Percentiles rank a stretch among this genome's conserved stretches.
Evolutionary conservation across 92 coral and sea anemone species (phyloP).

Genomic region (Actinostola sp.): DNA sequence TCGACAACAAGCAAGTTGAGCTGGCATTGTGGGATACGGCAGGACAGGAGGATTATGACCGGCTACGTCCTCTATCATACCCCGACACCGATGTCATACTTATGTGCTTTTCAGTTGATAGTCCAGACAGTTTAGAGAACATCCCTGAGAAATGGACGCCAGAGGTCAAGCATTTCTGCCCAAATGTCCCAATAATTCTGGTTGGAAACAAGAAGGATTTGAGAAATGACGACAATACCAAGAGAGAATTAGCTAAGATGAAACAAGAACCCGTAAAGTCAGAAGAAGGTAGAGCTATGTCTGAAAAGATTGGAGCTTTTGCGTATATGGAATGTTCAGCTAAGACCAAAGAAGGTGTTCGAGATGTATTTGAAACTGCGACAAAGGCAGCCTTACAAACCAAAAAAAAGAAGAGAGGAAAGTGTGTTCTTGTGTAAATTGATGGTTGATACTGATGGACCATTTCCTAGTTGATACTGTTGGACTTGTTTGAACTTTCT

Average conservation of each 20-base stretch:
- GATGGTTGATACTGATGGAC: constrained; percentile 16
- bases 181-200: constrained; percentile 94
- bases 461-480: constrained; percentile 10
- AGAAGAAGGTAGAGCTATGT: constrained; percentile 77
- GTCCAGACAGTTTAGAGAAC: constrained; percentile 98
- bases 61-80: constrained; percentile 92
- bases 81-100: constrained; percentile 96
- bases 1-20: constrained; percentile 88
- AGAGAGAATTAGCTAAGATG: constrained; percentile 92
- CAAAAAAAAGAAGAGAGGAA: constrained; percentile 75
- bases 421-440: constrained; percentile 81
- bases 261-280: constrained; percentile 92
- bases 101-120: constrained; percentile 97
- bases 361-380: constrained; percentile 86
- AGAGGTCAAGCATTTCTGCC: constrained; percentile 97
- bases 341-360: constrained; percentile 92
- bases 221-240: constrained; percentile 90
- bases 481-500: constrained; percentile 50
- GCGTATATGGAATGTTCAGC: constrained; percentile 98
- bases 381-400: constrained; percentile 88
- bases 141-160: constrained; percentile 99
- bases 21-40: constrained; percentile 97
- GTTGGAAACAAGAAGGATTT: constrained; percentile 99
- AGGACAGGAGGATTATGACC: constrained; percentile 96
- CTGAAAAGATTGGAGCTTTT: constrained; percentile 79